Evolutionary conservation across 2,888 invertebrate species (phyloP), one percentile per base, ranked within the genome.

Genomic region (Melinopterus prodromus): DNA sequence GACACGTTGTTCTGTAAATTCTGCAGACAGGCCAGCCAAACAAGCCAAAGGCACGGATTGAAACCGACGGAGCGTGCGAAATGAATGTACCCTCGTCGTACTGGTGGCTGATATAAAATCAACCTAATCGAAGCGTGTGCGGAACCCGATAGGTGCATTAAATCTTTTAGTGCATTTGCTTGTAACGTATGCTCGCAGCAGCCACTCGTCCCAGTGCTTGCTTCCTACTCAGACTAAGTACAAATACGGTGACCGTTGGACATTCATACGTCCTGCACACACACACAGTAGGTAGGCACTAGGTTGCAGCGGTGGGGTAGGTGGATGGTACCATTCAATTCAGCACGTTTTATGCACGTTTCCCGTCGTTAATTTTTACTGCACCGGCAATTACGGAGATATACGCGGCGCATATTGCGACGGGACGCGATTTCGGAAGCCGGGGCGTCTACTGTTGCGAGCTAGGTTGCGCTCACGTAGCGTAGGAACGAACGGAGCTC

Each of bases 321-420:
- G 82, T 85, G 85, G 87, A 87, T 86, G 86, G 87, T 86, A 86
- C 87, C 87, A 87, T 88, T 88, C 87, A 88, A 88, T 88, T 87
- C 88, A 87, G 86, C 88, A 87, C 88, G 88, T 88, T 88, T 86
- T 87, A 85, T 87, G 86, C 87, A 86, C 87, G 87, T 88, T 88
- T 88, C 88, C 88, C 87, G 88, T 88, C 89, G 87, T 88, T 89
- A 88, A 88, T 88, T 88, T 89, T 89, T 88, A 88, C 87, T 87
- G 86, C 87, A 84, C 85, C 82, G 82, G 88, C 87, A 89, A 88
- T 89, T 88, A 89, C 87, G 81, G 84, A 84, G 86, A 85, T 86
- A 84, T 86, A 84, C 84, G 82, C 75, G 82, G 78, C 72, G 78
- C 78, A 78, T 78, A 78, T 78, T 78, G 78, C 78, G 26, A 26